phyloP scores from a whole-genome alignment of 2,113 vertebrate genomes.

The Stigmatopora nigra region DNA sequence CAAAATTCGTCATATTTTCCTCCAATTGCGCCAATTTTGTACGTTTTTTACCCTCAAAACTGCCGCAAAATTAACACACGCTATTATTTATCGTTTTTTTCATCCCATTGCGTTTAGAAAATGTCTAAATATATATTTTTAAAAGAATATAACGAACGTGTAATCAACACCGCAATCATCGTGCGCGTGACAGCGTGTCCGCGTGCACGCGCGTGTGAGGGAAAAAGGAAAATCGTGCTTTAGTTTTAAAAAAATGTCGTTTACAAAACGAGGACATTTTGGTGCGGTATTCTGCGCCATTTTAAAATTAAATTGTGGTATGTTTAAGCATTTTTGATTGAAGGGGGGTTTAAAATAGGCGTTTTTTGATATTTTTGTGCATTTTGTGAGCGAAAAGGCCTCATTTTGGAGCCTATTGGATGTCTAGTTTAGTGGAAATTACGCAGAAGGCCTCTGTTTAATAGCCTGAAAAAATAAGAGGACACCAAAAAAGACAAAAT shows the following conservation, averaged over 20 bases:
- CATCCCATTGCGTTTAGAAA: neutral
- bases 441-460: constrained; percentile 11
- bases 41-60: neutral
- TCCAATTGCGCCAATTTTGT: constrained; percentile 15
- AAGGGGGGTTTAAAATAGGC: neutral
- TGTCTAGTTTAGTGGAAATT: constrained; percentile 7
- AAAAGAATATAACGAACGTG: neutral
- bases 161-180: neutral
- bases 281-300: constrained; percentile 10
- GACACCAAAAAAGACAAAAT: neutral
- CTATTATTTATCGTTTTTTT: neutral
- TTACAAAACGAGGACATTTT: constrained; percentile 26
- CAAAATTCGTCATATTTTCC: constrained; percentile 32
- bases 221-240: neutral
- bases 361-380: neutral
- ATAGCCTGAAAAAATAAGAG: no score
- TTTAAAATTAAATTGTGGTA: no score
- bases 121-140: neutral
- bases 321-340: neutral
- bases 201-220: neutral
- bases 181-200: neutral
- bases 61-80: neutral
- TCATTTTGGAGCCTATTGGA: constrained; percentile 4
- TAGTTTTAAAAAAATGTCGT: constrained; percentile 1
- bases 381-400: constrained; percentile 10